Base-by-base conservation (phyloP, 2,113 vertebrate species). In the Leptobrachium ailaonicum region DNA sequence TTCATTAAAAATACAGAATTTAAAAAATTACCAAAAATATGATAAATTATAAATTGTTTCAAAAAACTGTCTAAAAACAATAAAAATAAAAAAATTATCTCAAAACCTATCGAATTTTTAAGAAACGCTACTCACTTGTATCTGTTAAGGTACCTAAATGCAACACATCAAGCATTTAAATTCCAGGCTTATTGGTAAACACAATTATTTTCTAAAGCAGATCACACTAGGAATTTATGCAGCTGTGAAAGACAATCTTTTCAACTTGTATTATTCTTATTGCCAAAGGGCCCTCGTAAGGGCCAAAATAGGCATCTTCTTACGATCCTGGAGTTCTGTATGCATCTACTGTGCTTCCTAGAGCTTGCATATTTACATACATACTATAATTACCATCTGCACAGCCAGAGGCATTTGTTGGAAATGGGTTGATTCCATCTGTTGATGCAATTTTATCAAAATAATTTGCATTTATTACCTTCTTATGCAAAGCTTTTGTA, bases 371-470 rank as follows among this genome's bases (percentile, higher is more conserved):
- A 92, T 93, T 92, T 92, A 92, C 93, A 93, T 88, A 91, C 92
- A 92, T 90, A 85, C 91, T 87, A 89, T 93, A 93, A 92, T 92
- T 91, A 90, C 92, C 92, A 93, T 93, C 93, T 94, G 92, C 92
- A 91, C 91, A 92, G 92, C 93, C 92, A 92, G 92, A 86, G 92
- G 93, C 93, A 83, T 88, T 92, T 89, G 90, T 89, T 91, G 89
- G 90, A 88, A 91, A 92, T 92, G 90, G 92, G 89, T 86, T 90
- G 88, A 87, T 93, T 91, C 93, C 93, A 94, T 94, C 93, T 94
- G 92, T 90, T 92, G 92, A 92, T 92, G 90, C 88, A 89, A 92
- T 91, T 93, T 93, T 88, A 92, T 93, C 90, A 4, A 88, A 90
- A 90, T 90, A 89, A 94, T 93, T 92, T 90, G 90, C 90, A 92